phyloP scores from a whole-genome alignment of 2,797 vertebrate genomes.

The Hyperoplus lanceolatus region DNA sequence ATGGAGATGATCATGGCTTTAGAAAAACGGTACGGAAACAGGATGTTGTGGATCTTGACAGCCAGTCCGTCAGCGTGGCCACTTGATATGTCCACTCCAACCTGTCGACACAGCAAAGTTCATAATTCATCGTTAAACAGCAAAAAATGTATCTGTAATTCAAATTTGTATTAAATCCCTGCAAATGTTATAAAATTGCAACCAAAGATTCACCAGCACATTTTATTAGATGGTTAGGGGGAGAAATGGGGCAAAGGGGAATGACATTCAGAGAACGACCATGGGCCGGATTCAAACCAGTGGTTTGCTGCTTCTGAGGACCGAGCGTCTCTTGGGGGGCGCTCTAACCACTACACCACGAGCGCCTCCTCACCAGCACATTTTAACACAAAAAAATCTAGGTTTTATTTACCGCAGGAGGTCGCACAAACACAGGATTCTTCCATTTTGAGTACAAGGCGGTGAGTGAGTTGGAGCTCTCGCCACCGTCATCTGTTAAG shows the following conservation, averaged over 20 bases:
- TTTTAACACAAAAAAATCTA: not conserved
- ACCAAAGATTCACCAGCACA: not conserved
- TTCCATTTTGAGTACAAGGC: constrained; percentile 92
- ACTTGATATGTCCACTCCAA: constrained; percentile 92
- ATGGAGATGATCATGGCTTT: constrained; percentile 97
- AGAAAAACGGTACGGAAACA: constrained; percentile 96
- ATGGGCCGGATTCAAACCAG: too few species aligned
- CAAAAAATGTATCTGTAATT: not conserved
- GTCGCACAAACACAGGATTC: constrained; percentile 94
- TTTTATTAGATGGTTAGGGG: too few species aligned
- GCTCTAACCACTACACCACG: too few species aligned
- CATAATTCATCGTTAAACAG: not conserved
- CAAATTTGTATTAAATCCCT: not conserved
- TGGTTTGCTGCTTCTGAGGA: too few species aligned
- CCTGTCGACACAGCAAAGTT: constrained; percentile 77
- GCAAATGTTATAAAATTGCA: not conserved
- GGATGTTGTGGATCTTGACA: constrained; percentile 96
- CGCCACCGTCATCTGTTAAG: constrained; percentile 56
- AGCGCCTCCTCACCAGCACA: not conserved
- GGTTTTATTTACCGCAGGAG: constrained; percentile 85
- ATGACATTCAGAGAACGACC: too few species aligned
- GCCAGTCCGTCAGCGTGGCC: constrained; percentile 89
- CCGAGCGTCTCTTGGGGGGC: too few species aligned
- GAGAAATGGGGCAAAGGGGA: too few species aligned
- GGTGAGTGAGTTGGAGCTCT: constrained; percentile 82